Evolutionary conservation across 2,888 invertebrate species (phyloP).

Genomic region (Odontothrips loti): DNA sequence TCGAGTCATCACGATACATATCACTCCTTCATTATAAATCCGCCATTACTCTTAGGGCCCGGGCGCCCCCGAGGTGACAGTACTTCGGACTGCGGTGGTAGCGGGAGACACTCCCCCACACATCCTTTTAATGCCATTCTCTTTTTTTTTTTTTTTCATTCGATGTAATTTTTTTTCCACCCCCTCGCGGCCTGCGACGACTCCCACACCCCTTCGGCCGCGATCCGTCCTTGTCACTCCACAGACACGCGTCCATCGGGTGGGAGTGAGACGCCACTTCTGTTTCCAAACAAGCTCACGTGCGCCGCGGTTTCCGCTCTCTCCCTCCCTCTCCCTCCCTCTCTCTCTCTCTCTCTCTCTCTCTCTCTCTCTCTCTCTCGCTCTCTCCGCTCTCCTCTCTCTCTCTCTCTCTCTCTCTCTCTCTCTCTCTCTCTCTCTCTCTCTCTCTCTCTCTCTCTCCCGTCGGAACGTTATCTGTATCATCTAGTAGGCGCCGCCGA

Average conservation of each 20-base stretch:
- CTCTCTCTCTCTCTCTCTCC: not conserved
- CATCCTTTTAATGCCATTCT: not conserved
- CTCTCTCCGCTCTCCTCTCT: not conserved
- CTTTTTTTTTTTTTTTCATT: not conserved
- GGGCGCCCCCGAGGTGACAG: slow-evolving; percentile 14
- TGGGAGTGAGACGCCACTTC: no score
- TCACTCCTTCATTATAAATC: slow-evolving; percentile 20
- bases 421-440: not conserved
- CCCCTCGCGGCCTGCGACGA: no score
- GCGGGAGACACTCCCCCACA: not conserved
- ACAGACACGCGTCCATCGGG: no score
- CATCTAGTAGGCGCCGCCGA: slow-evolving; percentile 28
- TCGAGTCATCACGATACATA: slow-evolving; percentile 16
- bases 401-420: not conserved
- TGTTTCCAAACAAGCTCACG: no score
- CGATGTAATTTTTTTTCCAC: no score
- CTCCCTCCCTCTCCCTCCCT: no score
- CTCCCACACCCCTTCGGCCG: no score
- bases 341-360: no score
- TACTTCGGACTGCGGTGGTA: not conserved
- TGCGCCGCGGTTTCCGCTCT: not conserved
- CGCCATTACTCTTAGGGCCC: not conserved
- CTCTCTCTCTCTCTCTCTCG: not conserved
- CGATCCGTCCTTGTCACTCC: no score
- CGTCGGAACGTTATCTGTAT: slow-evolving; percentile 24